A percentile compares a stretch with the other conserved stretches of the same genome.
Conservation (phyloP, 2,113 vertebrate species). For the Vombatus ursinus region DNA sequence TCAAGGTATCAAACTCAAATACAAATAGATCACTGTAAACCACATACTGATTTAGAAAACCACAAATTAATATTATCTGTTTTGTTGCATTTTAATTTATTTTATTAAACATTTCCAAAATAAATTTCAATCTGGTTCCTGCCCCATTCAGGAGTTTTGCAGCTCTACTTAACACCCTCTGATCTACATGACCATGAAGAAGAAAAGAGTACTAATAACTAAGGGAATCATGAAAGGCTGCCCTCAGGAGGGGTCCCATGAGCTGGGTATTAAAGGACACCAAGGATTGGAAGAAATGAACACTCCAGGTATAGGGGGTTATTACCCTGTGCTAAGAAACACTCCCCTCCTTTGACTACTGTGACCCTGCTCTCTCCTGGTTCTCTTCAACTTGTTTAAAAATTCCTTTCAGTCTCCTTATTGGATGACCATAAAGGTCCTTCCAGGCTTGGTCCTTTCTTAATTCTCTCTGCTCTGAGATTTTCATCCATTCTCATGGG, state of each 20-base stretch:
- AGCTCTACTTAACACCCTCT: neutral
- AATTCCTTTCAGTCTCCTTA: neutral
- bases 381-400: neutral
- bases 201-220: neutral
- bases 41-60: neutral
- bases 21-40: neutral
- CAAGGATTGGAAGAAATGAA: neutral
- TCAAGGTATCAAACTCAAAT: neutral
- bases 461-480: neutral
- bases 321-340: too few relatives aligned
- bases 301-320: neutral
- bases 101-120: neutral
- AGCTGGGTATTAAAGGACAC: neutral
- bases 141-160: neutral
- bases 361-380: neutral
- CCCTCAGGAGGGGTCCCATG: neutral
- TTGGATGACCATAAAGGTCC: neutral
- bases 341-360: neutral
- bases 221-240: neutral
- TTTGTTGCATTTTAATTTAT: neutral
- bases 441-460: neutral
- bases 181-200: neutral
- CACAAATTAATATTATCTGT: neutral
- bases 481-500: neutral
- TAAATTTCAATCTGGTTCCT: neutral